Evolutionary conservation across 2,888 invertebrate species (phyloP), one percentile per base, ranked within the genome.

Genomic region (Campoplex capitator): DNA sequence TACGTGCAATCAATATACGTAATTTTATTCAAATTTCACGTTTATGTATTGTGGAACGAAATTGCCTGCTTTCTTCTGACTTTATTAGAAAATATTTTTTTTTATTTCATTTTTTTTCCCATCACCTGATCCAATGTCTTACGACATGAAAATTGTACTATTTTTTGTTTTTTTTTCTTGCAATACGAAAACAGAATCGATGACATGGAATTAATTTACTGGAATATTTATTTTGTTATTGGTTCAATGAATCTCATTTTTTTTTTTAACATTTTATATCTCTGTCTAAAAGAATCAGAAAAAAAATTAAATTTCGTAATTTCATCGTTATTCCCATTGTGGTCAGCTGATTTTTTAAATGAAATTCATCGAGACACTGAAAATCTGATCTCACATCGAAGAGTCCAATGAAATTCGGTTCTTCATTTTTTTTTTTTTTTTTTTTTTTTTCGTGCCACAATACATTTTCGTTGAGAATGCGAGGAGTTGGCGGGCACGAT

Each of bases 401-500:
- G 32, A 11, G 1, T 18, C 32, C 16, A 3, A 32, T 3, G 1
- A 32, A 18, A 45, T 23, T n/a, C n/a, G 2, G n/a, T 28, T 23
- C 23, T n/a, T 6, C 8, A 8, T n/a, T 42, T 67, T 42, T 67
- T n/a, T 9, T 9, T 71, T 32, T n/a, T 6, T 16, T 9, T n/a
- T 42, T 67, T 42, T 67, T n/a, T 9, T 9, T 71, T 56, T 45
- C 62, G 58, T 32, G 51, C 68, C 78, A 74, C 38, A 65, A 86
- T 79, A 79, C 86, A 75, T 79, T 83, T 79, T 51, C 83, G 86
- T 86, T 65, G 79, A 76, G 65, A 79, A 83, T 68, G 38, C 79
- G 75, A 83, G 83, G 75, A 83, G 83, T 76, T 76, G 75, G 83
- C 79, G 73, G 70, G 86, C 79, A 79, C 86, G 83, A 79, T 74